Conservation (phyloP, 2,797 vertebrate species). For the Oryzias dopingdopingensis region DNA sequence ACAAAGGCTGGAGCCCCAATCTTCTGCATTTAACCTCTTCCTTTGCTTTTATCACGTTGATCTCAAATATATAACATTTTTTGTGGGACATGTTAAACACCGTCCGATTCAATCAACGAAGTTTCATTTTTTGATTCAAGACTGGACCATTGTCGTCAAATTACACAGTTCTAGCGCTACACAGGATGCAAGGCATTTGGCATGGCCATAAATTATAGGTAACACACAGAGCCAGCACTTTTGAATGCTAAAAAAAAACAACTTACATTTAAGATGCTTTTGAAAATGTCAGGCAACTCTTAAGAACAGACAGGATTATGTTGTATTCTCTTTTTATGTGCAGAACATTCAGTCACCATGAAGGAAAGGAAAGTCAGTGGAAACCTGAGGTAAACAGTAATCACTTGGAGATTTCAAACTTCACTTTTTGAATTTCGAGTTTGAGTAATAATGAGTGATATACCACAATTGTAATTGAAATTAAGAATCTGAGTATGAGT, state of each 20-base stretch:
- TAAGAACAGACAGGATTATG: conserved; percentile 7
- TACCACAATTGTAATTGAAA: too few species aligned
- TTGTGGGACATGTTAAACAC: conserved; percentile 7
- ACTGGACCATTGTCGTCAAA: conserved; percentile 20
- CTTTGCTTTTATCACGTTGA: conserved; percentile 7
- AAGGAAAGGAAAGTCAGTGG: too few species aligned
- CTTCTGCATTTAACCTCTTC: not conserved
- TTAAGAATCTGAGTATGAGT: too few species aligned
- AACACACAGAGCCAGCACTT: conserved; percentile 16
- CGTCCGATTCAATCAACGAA: too few species aligned
- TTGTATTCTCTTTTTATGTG: too few species aligned
- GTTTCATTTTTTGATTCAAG: conserved; percentile 18
- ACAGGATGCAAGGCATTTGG: conserved; percentile 7
- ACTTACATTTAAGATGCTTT: not conserved
- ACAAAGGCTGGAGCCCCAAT: conserved; percentile 3
- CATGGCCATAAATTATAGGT: conserved; percentile 19
- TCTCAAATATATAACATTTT: conserved; percentile 5
- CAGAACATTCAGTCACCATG: too few species aligned
- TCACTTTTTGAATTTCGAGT: too few species aligned
- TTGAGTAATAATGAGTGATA: too few species aligned
- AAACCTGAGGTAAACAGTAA: too few species aligned
- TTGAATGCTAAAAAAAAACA: conserved; percentile 23
- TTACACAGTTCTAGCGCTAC: conserved; percentile 8
- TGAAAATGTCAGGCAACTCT: conserved; percentile 27
- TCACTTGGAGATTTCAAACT: too few species aligned